phyloP scores from a whole-genome alignment of 1,140 invertebrate species.

The Ips nitidus region DNA sequence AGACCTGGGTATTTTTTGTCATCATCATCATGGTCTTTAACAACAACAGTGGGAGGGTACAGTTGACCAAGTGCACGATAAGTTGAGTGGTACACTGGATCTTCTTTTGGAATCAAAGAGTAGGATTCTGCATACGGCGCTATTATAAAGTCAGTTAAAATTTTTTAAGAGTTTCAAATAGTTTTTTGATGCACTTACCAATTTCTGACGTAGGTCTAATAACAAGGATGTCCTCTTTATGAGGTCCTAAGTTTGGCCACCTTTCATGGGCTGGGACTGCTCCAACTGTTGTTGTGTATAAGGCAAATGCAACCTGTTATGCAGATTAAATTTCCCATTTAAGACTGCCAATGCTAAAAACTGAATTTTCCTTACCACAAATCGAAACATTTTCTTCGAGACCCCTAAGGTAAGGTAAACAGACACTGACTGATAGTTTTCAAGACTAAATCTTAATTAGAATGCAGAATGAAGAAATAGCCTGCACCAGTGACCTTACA shows the following conservation, averaged over 20 bases:
- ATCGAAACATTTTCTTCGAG: too few relatives aligned
- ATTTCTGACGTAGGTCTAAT: constrained; percentile 10
- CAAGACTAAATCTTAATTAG: constrained; percentile 30
- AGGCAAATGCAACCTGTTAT: too few relatives aligned
- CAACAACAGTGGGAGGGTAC: constrained; percentile 4
- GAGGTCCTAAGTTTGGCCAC: constrained; percentile 11
- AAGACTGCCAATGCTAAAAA: too few relatives aligned
- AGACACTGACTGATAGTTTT: constrained; percentile 25
- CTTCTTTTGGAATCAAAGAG: background rate
- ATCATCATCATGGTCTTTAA: background rate
- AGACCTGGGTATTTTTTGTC: background rate
- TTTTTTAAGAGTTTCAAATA: background rate
- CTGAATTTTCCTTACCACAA: too few relatives aligned
- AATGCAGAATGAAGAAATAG: constrained; percentile 30
- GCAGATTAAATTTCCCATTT: too few relatives aligned
- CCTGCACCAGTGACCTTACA: constrained; percentile 22
- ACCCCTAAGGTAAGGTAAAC: background rate
- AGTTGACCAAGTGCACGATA: background rate
- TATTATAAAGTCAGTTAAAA: too few relatives aligned
- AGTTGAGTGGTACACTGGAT: constrained; percentile 3
- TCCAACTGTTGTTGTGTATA: background rate
- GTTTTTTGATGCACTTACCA: constrained; percentile 1
- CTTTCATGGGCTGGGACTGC: constrained; percentile 4
- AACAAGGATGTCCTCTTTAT: background rate
- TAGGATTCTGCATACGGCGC: too few relatives aligned